Evolutionary conservation across 2,888 invertebrate genomes (phyloP), one percentile per base, ranked within the genome.

Genomic region (Lymantria dispar): DNA sequence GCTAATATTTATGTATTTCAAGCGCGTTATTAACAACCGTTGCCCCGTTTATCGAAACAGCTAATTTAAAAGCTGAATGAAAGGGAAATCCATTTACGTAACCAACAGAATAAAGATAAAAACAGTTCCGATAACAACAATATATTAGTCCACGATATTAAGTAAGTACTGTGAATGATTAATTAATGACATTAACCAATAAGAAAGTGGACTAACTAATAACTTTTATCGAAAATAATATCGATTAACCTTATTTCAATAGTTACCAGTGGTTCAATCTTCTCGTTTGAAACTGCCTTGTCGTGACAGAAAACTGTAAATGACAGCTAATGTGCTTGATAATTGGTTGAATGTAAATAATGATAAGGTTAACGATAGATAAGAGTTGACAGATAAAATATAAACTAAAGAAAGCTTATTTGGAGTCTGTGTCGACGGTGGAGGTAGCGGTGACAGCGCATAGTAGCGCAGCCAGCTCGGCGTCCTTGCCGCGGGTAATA

Each of bases 381-480:
- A 62, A 62, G 2, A n/a, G n/a, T 38, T 9, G 1, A 10, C 10
- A 10, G 55, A 43, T 54, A 52, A 51, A 65, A 54, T 64, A 56
- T 57, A 69, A 54, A 64, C 62, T 41, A 63, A 64, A 62, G 59
- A 64, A 58, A 68, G 64, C 64, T 70, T 60, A 68, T 68, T 64
- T 66, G 68, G 61, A 56, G 67, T 64, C 62, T 69, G 61, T 66
- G 73, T 66, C 63, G 74, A 74, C 62, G 71, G 69, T 68, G 72
- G 72, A 65, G 70, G 68, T 68, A 68, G 65, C 49, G 72, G 66
- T 72, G 72, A 74, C 74, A 74, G 71, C 72, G 75, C 65, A 72
- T 73, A 22, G 22, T 81, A 80, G 78, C 85, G 85, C 87, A 88
- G 88, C 85, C 87, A 80, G 88, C 87, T 84, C 85, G 87, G 85